Percentiles rank a stretch among this genome's conserved stretches.
These are phyloP conservation scores for Coluber constrictor DNA, from an alignment of 2,797 vertebrate species.

Conservation along the genomic window DNA sequence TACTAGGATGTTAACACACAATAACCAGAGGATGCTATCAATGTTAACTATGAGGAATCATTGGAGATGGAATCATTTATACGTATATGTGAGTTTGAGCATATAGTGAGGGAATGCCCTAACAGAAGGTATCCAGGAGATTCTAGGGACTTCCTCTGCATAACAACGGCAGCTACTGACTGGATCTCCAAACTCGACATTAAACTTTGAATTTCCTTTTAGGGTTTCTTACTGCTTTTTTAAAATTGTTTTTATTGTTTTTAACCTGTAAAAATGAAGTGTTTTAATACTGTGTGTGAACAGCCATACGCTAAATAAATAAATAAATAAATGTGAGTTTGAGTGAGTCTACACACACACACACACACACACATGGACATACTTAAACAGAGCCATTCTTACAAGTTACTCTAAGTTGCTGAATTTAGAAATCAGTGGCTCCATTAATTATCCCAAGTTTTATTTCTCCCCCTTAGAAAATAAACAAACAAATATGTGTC, in stretches of 20 bases:
- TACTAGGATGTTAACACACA: conserved; percentile 72
- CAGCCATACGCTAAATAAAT: too few relatives aligned
- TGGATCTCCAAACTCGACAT: too few relatives aligned
- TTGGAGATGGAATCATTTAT: conserved; percentile 73
- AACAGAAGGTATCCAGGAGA: too few relatives aligned
- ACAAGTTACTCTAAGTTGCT: conserved; percentile 71
- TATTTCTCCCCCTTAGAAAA: conserved; percentile 65
- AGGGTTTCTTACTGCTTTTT: too few relatives aligned
- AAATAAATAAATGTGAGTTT: not conserved
- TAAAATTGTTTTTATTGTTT: too few relatives aligned
- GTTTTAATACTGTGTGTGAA: too few relatives aligned
- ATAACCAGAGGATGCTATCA: conserved; percentile 73
- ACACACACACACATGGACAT: not conserved
- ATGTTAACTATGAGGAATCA: conserved; percentile 66
- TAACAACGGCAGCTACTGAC: too few relatives aligned
- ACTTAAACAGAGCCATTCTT: conserved; percentile 61
- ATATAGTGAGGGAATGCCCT: too few relatives aligned
- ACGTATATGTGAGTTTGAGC: not conserved
- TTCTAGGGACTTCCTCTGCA: too few relatives aligned
- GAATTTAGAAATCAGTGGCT: conserved; percentile 77
- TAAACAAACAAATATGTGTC: conserved; percentile 79
- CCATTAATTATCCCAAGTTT: conserved; percentile 76
- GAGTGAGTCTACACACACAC: not conserved
- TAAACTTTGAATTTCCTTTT: too few relatives aligned
- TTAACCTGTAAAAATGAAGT: too few relatives aligned